Evolutionary conservation across 2,113 vertebrate genomes (phyloP), one percentile per base, ranked within the genome.

Genomic region (Apodemus speciosus): DNA sequence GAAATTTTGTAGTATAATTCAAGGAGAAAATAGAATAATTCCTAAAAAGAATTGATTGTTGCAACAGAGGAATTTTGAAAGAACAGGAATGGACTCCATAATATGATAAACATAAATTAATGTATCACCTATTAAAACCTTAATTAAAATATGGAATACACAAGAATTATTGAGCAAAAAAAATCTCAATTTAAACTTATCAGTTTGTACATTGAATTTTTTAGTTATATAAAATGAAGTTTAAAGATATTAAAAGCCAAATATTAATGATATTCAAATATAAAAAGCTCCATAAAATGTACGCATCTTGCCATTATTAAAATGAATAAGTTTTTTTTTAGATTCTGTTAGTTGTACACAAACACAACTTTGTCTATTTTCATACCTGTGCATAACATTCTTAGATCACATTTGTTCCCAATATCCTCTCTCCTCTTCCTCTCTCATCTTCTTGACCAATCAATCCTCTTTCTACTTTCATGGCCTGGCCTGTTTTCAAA

Each of bases 71-170:
- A 66, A 62, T 18, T 60, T 60, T 89, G 51, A 72, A 69, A 94
- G 35, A 73, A 80, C 2, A 56, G 15, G 4, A 85, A 85, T 72
- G 6, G 35, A 9, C 2, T 51, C 10, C 35, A 35, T 40, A 1
- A 73, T 23, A 49, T 60, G 14, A 56, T 71, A 72, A 79, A n/a
- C 49, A 85, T 5, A 46, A 49, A 49, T 35, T 84, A 69, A 84
- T 71, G 72, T 46, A 71, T 35, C n/a, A 64, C 56, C 72, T 81
- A 68, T n/a, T 71, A 85, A 86, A 94, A 80, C n/a, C 49, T 51
- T 53, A 40, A 23, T 32, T 38, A 71, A 56, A 53, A 56, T 71
- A 20, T 13, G 4, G 62, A 64, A 32, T 64, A 64, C 27, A 30
- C 27, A 49, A 68, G 68, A 35, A 46, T 66, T 43, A 68, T 35